phyloP scores from a whole-genome alignment of 2,888 invertebrate genomes.

The Orthosia cruda region DNA sequence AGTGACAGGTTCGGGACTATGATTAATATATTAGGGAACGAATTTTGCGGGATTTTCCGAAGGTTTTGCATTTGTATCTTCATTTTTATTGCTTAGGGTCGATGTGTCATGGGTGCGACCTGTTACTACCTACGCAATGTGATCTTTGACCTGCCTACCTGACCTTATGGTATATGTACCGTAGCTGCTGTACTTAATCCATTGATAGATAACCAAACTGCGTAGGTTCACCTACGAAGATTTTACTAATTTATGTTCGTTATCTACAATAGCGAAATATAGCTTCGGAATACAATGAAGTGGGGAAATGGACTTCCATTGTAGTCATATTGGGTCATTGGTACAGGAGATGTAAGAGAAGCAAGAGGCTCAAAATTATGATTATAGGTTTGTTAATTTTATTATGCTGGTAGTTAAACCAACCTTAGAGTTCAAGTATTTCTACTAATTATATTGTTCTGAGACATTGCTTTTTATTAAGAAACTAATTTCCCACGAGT shows the following conservation, averaged over 20 bases:
- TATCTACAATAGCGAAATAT: slow-evolving; percentile 21
- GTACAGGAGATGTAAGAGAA: background rate
- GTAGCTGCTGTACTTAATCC: slow-evolving; percentile 50
- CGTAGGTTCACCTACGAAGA: slow-evolving; percentile 6
- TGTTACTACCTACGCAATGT: slow-evolving; percentile 22
- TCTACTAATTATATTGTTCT: background rate
- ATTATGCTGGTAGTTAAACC: background rate
- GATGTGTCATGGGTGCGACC: slow-evolving; percentile 4
- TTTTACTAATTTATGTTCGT: slow-evolving; percentile 12
- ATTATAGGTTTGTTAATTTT: background rate
- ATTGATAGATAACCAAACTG: slow-evolving; percentile 43
- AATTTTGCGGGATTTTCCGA: background rate
- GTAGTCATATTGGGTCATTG: background rate
- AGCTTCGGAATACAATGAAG: slow-evolving; percentile 9
- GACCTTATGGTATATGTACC: background rate
- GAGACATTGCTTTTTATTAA: background rate
- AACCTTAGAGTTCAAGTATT: background rate
- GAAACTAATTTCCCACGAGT: background rate
- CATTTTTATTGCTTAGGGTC: background rate
- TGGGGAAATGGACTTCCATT: slow-evolving; percentile 3
- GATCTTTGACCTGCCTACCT: slow-evolving; percentile 42
- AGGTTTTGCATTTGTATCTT: slow-evolving; percentile 3
- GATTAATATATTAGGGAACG: slow-evolving; percentile 18
- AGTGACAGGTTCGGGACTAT: slow-evolving; percentile 15
- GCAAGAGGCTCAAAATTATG: background rate